Evolutionary conservation across 2,113 vertebrate species (phyloP).

Genomic region (Ovis aries): DNA sequence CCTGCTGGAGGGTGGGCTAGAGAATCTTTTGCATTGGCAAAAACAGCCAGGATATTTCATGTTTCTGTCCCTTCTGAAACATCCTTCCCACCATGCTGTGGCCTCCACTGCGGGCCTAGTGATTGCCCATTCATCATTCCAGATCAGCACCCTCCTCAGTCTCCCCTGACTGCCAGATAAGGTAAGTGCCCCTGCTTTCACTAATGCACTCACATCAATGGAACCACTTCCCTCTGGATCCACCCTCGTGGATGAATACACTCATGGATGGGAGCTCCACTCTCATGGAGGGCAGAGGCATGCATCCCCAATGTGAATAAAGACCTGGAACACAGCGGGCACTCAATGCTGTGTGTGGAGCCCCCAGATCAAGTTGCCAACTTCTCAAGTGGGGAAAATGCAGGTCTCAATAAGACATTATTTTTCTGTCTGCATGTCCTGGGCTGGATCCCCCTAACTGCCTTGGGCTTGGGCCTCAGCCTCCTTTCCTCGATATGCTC

Average conservation of each 20-base stretch:
- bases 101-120: background rate
- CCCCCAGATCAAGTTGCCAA: background rate
- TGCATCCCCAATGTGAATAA: fast-evolving
- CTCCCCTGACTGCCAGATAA: background rate
- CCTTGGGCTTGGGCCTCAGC: too few relatives aligned
- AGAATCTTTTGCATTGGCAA: background rate
- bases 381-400: background rate
- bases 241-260: background rate
- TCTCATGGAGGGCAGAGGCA: background rate
- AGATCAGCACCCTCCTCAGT: background rate
- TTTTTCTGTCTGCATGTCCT: background rate
- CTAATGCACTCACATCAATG: background rate
- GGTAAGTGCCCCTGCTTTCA: background rate
- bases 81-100: too few relatives aligned
- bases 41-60: background rate
- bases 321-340: background rate
- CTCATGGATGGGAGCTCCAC: fast-evolving
- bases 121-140: background rate
- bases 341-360: background rate
- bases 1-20: background rate
- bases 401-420: background rate
- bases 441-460: background rate
- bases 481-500: background rate
- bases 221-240: too few relatives aligned
- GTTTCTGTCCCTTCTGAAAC: background rate